Base-by-base conservation (phyloP, 37 sponge, comb jelly and placozoan genomes). In the Diacarnus erythraeanus region DNA sequence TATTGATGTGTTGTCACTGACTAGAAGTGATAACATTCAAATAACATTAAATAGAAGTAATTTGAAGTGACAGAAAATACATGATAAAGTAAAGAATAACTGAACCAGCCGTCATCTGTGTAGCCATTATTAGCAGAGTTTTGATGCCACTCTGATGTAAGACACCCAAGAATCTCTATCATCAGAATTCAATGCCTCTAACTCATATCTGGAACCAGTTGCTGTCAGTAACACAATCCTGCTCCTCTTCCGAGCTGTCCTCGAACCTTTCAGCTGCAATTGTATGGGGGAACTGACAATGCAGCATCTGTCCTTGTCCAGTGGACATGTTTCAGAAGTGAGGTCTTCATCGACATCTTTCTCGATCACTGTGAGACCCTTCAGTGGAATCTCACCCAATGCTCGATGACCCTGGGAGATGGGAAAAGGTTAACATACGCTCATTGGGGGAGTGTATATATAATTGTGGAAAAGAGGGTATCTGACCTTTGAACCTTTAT, bases 401-500 rank as follows among this genome's bases (percentile, higher is more conserved):
- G 68, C 61, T 59, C 76, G 74, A 18, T 57, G 41, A 36, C 29
- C 34, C 68, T 79, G 75, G 34, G 22, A 39, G 1, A 37, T 17
- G 6, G 36, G 42, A 30, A 33, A 35, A 69, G 3, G 9, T 36
- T 36, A 61, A 61, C 4, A 27, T 29, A 54, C 18, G 12, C 18
- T 54, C 18, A 21, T 54, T 54, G 12, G 57, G 57, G 57, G 57
- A 18, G 12, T 54, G 57, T 54, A 54, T 21, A 54, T 54, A 21
- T 54, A 18, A 21, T 21, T 21, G 57, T 21, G 18, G 18, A 54
- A 18, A 21, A 9, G 23, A n/a, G 21, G 26, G 64, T 20, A 59
- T 30, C 68, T 66, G 5, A 85, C 90, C 82, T 90, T 90, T 38
- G 90, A 84, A 0, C 83, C 86, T 72, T 64, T 81, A 54, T 69